Base-by-base conservation (phyloP, 2,113 vertebrate species). In the Etia nguti region DNA sequence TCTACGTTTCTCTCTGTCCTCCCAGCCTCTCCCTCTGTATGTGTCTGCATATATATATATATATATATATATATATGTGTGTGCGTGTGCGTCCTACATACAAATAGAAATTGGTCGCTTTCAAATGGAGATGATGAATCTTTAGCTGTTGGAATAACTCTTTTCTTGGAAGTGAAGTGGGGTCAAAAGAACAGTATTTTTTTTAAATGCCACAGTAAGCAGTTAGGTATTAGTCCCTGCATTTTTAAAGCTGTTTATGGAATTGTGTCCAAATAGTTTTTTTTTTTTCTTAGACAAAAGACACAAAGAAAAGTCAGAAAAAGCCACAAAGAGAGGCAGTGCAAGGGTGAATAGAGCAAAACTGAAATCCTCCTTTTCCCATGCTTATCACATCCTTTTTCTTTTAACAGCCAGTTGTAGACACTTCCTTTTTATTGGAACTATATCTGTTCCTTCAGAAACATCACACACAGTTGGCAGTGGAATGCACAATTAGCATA, bases 401-500 rank as follows among this genome's bases (percentile, higher is more conserved):
- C 87, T 90, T 93, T 92, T 86, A 92, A 92, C 88, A 94, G 92
- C 87, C 92, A 90, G 93, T 95, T 94, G 92, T 94, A 92, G 93
- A 92, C 93, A 92, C 90, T 91, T 94, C 81, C 81, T 92, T 91
- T 94, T 94, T 93, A 92, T 94, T 93, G 93, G 92, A 89, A 92
- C 93, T 92, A 92, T 93, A 94, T 94, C 91, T 92, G 91, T 95
- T 93, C 85, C 90, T 91, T 94, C 89, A 88, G 82, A 95, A 92
- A 90, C 92, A 93, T 93, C 94, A 94, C 90, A 91, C 89, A 59
- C 89, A 82, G 80, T 94, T 94, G 93, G 93, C 92, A 90, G 87
- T 92, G 90, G 92, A 91, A 91, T 88, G 80, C 87, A 84, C 80
- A 89, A 95, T 95, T 95, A 94, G 92, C 95, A 96, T 96, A 96